Base-by-base conservation (phyloP, 2,888 invertebrate genomes). In the Crepidodera aurea region DNA sequence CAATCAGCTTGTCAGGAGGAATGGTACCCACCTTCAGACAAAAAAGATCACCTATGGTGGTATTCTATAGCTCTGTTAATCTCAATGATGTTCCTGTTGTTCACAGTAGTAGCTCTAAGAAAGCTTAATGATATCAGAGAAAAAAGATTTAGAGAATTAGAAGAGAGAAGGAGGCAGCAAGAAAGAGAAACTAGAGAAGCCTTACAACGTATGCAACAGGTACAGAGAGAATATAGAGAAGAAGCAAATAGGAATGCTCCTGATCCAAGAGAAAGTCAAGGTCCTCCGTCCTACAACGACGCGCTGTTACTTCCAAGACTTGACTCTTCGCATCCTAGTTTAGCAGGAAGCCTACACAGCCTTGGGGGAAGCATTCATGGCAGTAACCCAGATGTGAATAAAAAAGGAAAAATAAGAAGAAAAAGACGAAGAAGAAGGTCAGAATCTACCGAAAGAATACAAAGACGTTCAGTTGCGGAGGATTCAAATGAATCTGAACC, bases 271-370 rank as follows among this genome's bases (percentile, higher is more conserved):
- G 91, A 91, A 79, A 77, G 86, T 51, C 83, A 89, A 25, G 85
- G 87, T 60, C 88, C 91, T 32, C 92, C 92, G 0, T 88, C 89
- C 1, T 92, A 92, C 73, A 89, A 88, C 71, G 92, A 91, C 81
- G 92, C 92, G 27, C 83, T 92, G 58, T 84, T 87, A 15, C 88
- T 92, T 87, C 90, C 91, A 1, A 87, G 89, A 74, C 73, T 90
- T 34, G 87, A 86, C 70, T 78, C 84, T 2, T 88, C 88, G 0
- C 84, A 84, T 71, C 85, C 86, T 70, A 79, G 77, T 64, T 68
- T 80, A 51, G 71, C 76, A n/a, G 79, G 77, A 39, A 80, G 80
- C 65, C 63, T 76, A 50, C 76, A 74, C 42, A 79, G 78, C 59
- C 60, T 79, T 19, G 73, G 73, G 55, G 69, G 69, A 19, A 75